Percentiles rank a stretch among this genome's conserved stretches.
Conservation (phyloP, 2,888 invertebrate genomes). For the Tholera decimalis region DNA sequence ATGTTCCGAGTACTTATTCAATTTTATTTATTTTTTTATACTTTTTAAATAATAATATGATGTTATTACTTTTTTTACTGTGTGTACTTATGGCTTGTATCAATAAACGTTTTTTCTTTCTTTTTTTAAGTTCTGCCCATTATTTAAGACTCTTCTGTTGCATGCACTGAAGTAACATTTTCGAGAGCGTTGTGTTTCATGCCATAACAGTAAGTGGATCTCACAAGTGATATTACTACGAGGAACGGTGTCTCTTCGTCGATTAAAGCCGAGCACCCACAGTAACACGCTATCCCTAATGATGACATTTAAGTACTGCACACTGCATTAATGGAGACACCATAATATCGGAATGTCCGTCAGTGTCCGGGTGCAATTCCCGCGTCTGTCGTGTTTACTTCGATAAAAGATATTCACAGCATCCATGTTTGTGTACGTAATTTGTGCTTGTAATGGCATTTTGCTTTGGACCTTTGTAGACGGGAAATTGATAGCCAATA, state of each 20-base stretch:
- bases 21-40: too few species aligned
- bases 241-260: constrained; percentile 20
- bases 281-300: constrained; percentile 31
- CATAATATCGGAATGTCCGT: constrained; percentile 31
- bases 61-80: too few species aligned
- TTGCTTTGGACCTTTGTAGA: constrained; percentile 1
- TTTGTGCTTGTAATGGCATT: constrained; percentile 6
- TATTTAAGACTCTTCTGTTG: not conserved
- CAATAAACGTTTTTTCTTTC: too few species aligned
- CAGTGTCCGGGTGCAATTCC: constrained; percentile 33
- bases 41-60: too few species aligned
- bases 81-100: too few species aligned
- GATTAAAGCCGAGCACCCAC: constrained; percentile 28
- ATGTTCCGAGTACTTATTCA: too few species aligned
- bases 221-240: constrained; percentile 25
- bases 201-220: constrained; percentile 24
- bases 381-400: constrained; percentile 22
- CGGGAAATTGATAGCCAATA: not conserved
- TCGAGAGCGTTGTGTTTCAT: not conserved
- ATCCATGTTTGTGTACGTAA: constrained; percentile 22
- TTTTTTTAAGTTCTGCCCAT: not conserved
- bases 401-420: constrained; percentile 17
- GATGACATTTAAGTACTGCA: constrained; percentile 27
- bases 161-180: not conserved
- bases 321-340: constrained; percentile 18